These are phyloP conservation scores for Equus quagga DNA, from an alignment of 2,113 vertebrate species.

Conservation along the genomic window DNA sequence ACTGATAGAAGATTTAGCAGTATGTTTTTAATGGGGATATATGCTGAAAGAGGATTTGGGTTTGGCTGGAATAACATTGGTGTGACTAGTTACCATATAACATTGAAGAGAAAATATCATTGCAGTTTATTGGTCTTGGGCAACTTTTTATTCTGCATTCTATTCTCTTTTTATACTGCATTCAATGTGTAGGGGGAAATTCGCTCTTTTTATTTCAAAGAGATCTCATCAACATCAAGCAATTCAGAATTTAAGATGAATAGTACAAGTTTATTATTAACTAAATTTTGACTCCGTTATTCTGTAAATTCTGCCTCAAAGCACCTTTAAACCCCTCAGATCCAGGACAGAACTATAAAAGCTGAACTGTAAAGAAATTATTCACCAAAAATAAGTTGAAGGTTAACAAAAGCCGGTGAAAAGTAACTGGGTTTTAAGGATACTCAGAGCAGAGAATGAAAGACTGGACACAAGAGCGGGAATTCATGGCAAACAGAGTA, in stretches of 20 bases:
- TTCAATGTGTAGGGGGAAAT: background rate
- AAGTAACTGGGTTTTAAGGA: background rate
- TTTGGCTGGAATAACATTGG: background rate
- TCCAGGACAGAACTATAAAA: background rate
- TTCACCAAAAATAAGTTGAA: background rate
- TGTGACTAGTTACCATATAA: background rate
- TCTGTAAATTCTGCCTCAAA: background rate
- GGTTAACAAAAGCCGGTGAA: background rate
- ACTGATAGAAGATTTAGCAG: conserved; percentile 97
- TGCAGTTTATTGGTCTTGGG: background rate
- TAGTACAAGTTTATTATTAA: background rate
- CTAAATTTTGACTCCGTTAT: background rate
- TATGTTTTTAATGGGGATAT: conserved; percentile 78
- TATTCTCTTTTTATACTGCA: background rate
- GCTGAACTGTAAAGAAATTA: background rate
- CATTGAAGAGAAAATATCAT: background rate
- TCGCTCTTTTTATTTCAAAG: background rate
- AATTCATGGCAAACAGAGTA: rapidly evolving
- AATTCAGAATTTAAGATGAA: background rate
- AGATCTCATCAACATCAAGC: background rate
- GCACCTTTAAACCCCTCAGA: background rate
- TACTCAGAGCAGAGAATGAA: background rate
- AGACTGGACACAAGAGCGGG: background rate
- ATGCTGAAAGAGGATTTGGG: conserved; percentile 25
- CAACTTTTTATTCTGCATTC: background rate